Conservation (phyloP, 2,113 vertebrate species). For the Panthera uncia region DNA sequence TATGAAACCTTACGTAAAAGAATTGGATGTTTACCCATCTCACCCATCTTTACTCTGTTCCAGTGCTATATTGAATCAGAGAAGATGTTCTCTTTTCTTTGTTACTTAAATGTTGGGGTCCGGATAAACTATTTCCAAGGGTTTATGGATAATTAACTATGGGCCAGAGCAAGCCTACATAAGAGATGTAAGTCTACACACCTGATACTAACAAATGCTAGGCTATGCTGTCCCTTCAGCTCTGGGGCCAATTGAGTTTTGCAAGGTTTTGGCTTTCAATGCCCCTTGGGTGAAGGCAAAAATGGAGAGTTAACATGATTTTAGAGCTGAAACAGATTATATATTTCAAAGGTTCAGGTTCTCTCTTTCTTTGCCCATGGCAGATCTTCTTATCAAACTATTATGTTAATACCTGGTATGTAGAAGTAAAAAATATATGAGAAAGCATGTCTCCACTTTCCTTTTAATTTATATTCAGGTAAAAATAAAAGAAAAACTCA, state of each 20-base stretch:
- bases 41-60: neutral
- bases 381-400: neutral
- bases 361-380: neutral
- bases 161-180: neutral
- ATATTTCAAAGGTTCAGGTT: neutral
- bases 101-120: neutral
- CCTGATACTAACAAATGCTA: neutral
- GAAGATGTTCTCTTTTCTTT: neutral
- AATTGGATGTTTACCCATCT: neutral
- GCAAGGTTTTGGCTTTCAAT: neutral
- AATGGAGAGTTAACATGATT: neutral
- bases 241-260: neutral
- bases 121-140: neutral
- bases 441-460: neutral
- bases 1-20: neutral
- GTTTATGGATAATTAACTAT: neutral
- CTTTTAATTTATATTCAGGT: neutral
- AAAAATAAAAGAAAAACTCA: neutral
- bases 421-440: neutral
- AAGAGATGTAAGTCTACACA: neutral
- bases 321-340: neutral
- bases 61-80: neutral
- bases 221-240: neutral
- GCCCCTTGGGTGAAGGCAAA: neutral
- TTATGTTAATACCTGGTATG: neutral